Evolutionary conservation across 2,888 invertebrate genomes (phyloP), one percentile per base, ranked within the genome.

Genomic region (Polydrusus tereticollis): DNA sequence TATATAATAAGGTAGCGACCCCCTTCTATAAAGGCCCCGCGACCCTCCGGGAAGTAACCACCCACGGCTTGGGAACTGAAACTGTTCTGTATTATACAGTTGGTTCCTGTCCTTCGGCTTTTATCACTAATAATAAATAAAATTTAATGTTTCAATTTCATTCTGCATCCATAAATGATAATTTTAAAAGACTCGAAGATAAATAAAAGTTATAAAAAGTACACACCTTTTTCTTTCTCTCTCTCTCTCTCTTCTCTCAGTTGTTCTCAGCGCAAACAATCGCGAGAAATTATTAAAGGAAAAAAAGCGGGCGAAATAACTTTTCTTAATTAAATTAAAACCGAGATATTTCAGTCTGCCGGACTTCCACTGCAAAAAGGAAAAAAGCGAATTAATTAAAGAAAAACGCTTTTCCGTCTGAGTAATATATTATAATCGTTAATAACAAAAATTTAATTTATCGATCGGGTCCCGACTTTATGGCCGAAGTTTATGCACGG

Each of bases 371-470:
- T 60, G 71, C 66, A 62, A 66, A 66, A 55, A 71, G 16, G 65
- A 57, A 72, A 57, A 70, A 67, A 65, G 43, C 68, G 78, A 82
- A 83, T 83, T 83, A 82, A 83, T 83, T 82, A 83, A 82, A 83
- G 82, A 83, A 83, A 83, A 83, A 82, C 80, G 82, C 79, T 78
- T 81, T 82, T 79, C 78, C 78, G 52, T 52, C 50, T 45, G 75
- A 78, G 81, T 81, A 82, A 83, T 84, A 84, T 83, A 84, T 84
- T 83, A 84, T 83, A 84, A 84, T 83, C 84, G 83, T 83, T 83
- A 84, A 84, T 84, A 83, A 83, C 83, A 83, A 82, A 83, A 84
- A 84, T 84, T 83, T 83, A 84, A 83, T 83, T 82, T 80, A 83
- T 83, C 83, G 84, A 84, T 83, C 81, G 78, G 65, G 64, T 38